phyloP scores from a whole-genome alignment of 2,797 vertebrate genomes.

The Choloepus didactylus region DNA sequence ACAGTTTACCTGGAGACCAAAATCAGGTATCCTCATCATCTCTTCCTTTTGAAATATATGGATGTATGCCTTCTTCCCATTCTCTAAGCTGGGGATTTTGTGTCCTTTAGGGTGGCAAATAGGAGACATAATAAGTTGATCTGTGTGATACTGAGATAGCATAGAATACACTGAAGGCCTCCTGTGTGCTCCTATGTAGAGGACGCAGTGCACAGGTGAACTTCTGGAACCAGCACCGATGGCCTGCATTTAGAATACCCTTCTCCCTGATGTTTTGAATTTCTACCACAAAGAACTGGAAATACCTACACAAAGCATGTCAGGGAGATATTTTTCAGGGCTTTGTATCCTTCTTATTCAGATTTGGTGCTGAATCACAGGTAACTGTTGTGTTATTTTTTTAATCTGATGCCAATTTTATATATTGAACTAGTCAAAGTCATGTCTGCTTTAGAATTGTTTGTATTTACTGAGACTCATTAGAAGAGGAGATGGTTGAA shows the following conservation, averaged over 20 bases:
- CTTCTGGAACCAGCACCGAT: not conserved
- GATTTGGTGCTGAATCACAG: not conserved
- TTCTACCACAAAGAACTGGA: not conserved
- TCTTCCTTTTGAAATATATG: conserved; percentile 3
- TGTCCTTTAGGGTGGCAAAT: not conserved
- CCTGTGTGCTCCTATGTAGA: not conserved
- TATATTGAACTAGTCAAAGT: conserved; percentile 7
- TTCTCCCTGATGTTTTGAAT: not conserved
- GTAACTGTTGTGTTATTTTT: not conserved
- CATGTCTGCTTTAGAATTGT: not conserved
- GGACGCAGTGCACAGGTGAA: not conserved
- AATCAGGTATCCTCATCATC: not conserved
- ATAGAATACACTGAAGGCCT: not conserved
- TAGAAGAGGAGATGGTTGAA: not conserved
- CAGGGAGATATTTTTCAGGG: not conserved
- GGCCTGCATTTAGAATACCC: not conserved
- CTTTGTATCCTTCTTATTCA: not conserved
- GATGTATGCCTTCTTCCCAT: not conserved
- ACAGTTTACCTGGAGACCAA: not conserved
- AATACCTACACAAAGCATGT: not conserved
- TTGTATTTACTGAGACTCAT: conserved; percentile 51
- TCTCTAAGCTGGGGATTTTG: not conserved
- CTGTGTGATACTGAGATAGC: not conserved
- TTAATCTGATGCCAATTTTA: not conserved
- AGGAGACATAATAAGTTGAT: not conserved